phyloP scores from a whole-genome alignment of 2,113 vertebrate genomes.

The Proterorhinus semilunaris region DNA sequence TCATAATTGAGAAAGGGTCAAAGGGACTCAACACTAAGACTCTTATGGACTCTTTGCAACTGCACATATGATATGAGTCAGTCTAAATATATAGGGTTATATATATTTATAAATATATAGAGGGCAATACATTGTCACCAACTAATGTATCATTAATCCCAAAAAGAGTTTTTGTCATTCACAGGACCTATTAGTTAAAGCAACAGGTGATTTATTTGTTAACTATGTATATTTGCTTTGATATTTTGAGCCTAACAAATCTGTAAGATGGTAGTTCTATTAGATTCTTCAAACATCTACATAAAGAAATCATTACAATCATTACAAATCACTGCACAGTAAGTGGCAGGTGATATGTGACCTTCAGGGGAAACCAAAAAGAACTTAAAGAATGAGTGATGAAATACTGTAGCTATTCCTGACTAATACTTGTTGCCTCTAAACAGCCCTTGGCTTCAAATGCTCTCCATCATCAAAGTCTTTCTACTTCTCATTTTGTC shows the following conservation, averaged over 20 bases:
- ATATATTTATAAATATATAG: too few species aligned
- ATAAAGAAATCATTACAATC: too few species aligned
- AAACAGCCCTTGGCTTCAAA: not conserved
- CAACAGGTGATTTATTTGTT: too few species aligned
- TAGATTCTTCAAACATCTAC: too few species aligned
- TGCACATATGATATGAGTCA: conserved; percentile 8
- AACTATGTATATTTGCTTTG: too few species aligned
- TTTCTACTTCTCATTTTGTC: conserved; percentile 25
- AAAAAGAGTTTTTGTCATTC: too few species aligned
- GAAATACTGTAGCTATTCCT: not conserved
- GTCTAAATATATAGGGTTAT: not conserved
- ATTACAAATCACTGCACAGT: not conserved
- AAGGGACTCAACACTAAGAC: conserved; percentile 30
- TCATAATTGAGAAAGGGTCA: conserved; percentile 41
- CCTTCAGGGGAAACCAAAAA: not conserved
- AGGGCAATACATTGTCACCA: too few species aligned
- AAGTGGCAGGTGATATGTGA: not conserved
- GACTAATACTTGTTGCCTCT: not conserved
- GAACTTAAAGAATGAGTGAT: not conserved
- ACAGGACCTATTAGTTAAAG: too few species aligned
- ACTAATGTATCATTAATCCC: too few species aligned
- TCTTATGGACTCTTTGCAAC: conserved; percentile 18
- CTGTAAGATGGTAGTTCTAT: too few species aligned
- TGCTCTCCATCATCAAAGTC: conserved; percentile 1
- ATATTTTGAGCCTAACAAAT: too few species aligned